Conservation (phyloP, 2,113 vertebrate species). For the Dunckerocampus dactyliophorus region DNA sequence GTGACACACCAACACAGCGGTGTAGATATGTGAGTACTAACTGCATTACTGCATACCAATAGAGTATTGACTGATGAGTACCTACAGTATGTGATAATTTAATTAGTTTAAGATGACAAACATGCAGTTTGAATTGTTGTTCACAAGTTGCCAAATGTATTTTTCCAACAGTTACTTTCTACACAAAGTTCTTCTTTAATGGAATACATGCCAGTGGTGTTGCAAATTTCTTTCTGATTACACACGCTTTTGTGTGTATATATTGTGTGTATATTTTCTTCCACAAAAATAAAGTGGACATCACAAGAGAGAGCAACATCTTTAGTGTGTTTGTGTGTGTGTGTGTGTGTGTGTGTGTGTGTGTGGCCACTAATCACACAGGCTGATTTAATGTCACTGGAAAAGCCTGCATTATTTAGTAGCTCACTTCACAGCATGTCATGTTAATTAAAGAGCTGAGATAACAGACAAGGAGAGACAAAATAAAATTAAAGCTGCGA, state of each 20-base stretch:
- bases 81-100: no score
- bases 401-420: slow-evolving; percentile 70
- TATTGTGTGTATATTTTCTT: slow-evolving; percentile 1
- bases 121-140: neutral
- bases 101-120: no score
- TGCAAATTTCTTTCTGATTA: neutral
- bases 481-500: slow-evolving; percentile 3
- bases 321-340: slow-evolving; percentile 9
- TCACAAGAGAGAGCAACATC: slow-evolving; percentile 11
- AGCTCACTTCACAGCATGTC: slow-evolving; percentile 62
- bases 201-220: neutral
- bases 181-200: neutral
- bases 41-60: no score
- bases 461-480: slow-evolving; percentile 37
- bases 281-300: slow-evolving; percentile 7
- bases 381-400: slow-evolving; percentile 60
- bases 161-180: neutral
- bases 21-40: no score
- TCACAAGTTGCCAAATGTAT: neutral
- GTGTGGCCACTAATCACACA: slow-evolving; percentile 56
- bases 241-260: neutral
- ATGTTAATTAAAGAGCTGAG: slow-evolving; percentile 68
- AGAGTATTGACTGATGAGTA: no score
- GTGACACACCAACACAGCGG: no score
- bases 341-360: slow-evolving; percentile 19